Evolutionary conservation across 2,888 invertebrate species (phyloP), one percentile per base, ranked within the genome.

Genomic region (Drosophila bunnanda): DNA sequence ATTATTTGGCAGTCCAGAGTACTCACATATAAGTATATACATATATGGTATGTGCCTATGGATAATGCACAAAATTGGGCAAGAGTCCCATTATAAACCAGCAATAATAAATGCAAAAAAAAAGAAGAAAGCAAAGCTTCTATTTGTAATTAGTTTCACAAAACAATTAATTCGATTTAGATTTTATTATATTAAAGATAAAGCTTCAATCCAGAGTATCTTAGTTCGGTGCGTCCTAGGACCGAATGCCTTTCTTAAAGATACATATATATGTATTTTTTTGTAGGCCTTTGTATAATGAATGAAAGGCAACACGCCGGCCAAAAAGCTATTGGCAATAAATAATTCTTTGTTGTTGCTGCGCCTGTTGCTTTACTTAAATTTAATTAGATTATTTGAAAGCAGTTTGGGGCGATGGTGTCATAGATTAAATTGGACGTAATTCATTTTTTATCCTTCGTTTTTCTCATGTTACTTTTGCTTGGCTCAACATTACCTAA

Each of bases 311-410:
- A 72, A 41, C 67, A 41, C 56, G 75, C 22, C 34, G 50, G 64
- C 50, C 50, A 52, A 52, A 52, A 52, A 22, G 54, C 72, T 67
- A 64, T 83, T 83, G 87, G 87, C 81, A 83, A 84, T 88, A 84
- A 83, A 83, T 83, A 83, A 87, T 87, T 84, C 83, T 88, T 74
- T 75, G 54, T 75, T 73, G 58, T 75, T 75, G 68, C 52, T 73
- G 66, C 52, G 48, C 68, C 44, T 38, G 75, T 72, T 66, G 66
- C 56, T 75, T 72, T 75, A 75, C 84, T 78, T 83, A 84, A 86
- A 87, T 83, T 83, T 88, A 83, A 83, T 83, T 88, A 83, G 83
- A 88, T 83, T 88, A 89, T 83, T 83, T 87, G 83, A 88, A 83
- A 89, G 89, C 87, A 81, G 87, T 83, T 83, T 74, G 73, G 84